These are phyloP conservation scores for Hipposideros larvatus DNA, from an alignment of 2,797 vertebrate genomes.

Conservation along the genomic window DNA sequence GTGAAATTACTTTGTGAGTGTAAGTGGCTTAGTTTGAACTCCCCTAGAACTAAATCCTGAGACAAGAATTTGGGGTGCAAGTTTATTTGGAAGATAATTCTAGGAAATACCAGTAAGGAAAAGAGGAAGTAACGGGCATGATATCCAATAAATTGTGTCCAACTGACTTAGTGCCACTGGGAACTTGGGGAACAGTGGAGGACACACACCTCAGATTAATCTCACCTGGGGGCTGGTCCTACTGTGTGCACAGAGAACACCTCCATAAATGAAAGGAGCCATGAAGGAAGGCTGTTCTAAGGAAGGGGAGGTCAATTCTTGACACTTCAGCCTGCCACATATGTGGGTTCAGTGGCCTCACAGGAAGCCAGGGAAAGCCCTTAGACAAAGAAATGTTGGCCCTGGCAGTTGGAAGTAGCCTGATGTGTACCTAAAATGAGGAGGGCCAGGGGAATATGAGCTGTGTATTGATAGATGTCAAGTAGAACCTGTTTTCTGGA, in stretches of 20 bases:
- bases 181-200: neutral
- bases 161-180: neutral
- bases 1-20: neutral
- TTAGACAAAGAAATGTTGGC: neutral
- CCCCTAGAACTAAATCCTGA: neutral
- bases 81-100: conserved; percentile 17
- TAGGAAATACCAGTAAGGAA: neutral
- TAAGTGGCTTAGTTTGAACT: neutral
- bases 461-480: neutral
- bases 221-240: neutral
- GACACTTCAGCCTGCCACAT: neutral
- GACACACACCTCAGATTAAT: neutral
- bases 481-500: neutral
- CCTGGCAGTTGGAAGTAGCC: neutral
- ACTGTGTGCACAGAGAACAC: too few species aligned
- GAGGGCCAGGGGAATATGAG: neutral
- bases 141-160: neutral
- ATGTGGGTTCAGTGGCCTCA: neutral
- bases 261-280: too few species aligned
- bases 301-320: neutral
- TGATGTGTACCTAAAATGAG: neutral
- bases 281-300: neutral
- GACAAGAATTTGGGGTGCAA: neutral
- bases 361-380: neutral
- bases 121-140: neutral